Evolutionary conservation across 2,888 invertebrate species (phyloP).

Genomic region (Mythimna loreyi): DNA sequence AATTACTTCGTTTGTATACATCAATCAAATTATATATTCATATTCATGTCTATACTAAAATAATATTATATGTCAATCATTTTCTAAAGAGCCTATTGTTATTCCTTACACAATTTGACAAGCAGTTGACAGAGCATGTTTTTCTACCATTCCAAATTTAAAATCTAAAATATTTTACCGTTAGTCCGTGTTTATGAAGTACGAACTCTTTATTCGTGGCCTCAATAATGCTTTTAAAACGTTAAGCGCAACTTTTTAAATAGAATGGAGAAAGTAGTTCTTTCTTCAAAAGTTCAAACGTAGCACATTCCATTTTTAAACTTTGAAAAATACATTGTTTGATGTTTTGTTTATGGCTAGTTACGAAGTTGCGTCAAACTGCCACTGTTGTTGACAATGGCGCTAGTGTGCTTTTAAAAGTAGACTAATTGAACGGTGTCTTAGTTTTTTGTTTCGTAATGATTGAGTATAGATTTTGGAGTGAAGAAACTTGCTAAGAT

Average conservation of each 20-base stretch:
- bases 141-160: conserved; percentile 49
- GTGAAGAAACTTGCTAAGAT: conserved; percentile 14
- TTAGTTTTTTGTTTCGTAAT: conserved; percentile 32
- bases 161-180: conserved; percentile 58
- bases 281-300: conserved; percentile 53
- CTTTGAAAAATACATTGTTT: conserved; percentile 51
- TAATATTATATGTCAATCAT: conserved; percentile 7
- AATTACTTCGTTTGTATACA: conserved; percentile 3
- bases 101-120: conserved; percentile 32
- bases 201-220: conserved; percentile 56
- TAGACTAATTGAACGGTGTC: neutral
- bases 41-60: neutral
- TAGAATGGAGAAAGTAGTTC: conserved; percentile 64
- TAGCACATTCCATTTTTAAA: conserved; percentile 59
- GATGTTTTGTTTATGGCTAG: conserved; percentile 58
- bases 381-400: conserved; percentile 37
- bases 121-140: conserved; percentile 44
- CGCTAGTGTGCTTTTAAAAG: conserved; percentile 43
- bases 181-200: conserved; percentile 54
- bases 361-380: conserved; percentile 55
- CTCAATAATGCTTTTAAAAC: conserved; percentile 60
- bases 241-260: conserved; percentile 62
- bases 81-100: conserved; percentile 27
- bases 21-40: neutral
- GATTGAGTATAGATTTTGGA: conserved; percentile 27